Base-by-base conservation (phyloP, 2,113 vertebrate species). In the Coturnix japonica region DNA sequence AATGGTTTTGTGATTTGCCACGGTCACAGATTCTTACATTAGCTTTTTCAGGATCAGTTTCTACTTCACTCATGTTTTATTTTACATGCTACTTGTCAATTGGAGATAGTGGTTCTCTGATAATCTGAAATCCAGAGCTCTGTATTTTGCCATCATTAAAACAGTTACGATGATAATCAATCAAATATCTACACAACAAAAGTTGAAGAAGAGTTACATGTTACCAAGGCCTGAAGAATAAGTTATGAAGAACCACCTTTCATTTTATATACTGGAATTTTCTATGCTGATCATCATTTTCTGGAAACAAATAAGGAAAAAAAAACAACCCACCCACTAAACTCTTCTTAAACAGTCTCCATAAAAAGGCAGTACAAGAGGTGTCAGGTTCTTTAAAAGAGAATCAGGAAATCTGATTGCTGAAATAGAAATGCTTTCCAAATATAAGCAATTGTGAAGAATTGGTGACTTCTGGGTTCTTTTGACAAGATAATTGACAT, bases 151-250 rank as follows among this genome's bases (percentile, higher is more conserved):
- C 3, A 23, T 31, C 23, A 37, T 26, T 65, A 71, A 78, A 51
- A 0, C 8, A 79, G 22, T 43, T 79, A 71, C 1, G 0, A 1
- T 39, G 43, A 67, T 54, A 87, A 87, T 54, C 60, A 54, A 46
- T 61, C 28, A 37, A 89, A 65, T 47, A 9, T 82, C 44, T 72
- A 53, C 10, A 54, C 56, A 91, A 11, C 15, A 75, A 35, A 28
- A 43, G 18, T 64, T 57, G 17, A 46, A 31, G 25, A 75, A 73
- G 66, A 46, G 0, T 46, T 53, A 25, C 15, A 53, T 5, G 20
- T 30, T 47, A 64, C 14, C 9, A 14, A 71, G 33, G 70, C 8
- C 13, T 35, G 39, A 33, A 51, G 28, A 77, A 78, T 6, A 71
- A 66, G 37, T 46, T 89, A 30, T 23, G 18, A 85, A 72, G 39